phyloP scores from a whole-genome alignment of 2,888 invertebrate genomes.

The Dusona sp. region DNA sequence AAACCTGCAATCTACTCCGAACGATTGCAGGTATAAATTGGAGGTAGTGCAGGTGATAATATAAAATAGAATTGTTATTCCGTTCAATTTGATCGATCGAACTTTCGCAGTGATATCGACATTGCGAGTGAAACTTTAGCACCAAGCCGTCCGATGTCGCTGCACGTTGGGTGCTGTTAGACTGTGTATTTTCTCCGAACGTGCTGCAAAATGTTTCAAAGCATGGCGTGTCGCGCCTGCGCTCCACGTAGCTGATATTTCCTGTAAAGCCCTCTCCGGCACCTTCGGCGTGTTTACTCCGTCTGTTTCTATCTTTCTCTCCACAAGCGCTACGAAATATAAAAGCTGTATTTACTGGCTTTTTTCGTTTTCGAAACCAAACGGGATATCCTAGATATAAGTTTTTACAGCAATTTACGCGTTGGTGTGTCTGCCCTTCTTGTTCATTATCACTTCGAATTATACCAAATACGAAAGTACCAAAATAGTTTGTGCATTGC shows the following conservation, averaged over 20 bases:
- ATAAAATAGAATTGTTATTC: background rate
- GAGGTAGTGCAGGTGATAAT: background rate
- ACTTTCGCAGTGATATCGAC: background rate
- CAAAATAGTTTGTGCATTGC: background rate
- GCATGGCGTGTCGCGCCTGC: slow-evolving; percentile 27
- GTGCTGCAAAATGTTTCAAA: background rate
- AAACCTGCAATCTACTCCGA: background rate
- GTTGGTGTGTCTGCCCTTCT: background rate
- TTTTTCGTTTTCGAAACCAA: background rate
- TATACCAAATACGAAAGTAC: background rate
- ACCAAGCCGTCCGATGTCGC: slow-evolving; percentile 45
- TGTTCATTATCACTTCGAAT: background rate
- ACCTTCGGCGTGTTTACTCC: background rate
- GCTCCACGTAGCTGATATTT: background rate
- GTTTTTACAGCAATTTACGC: background rate
- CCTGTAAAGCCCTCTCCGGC: background rate
- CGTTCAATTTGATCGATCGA: background rate
- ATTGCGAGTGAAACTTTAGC: slow-evolving; percentile 5
- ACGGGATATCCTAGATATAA: background rate
- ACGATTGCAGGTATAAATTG: background rate
- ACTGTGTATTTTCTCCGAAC: background rate
- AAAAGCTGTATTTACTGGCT: background rate
- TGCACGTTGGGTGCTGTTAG: background rate
- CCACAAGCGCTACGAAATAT: background rate
- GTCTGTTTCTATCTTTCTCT: background rate